phyloP scores from a whole-genome alignment of 2,888 invertebrate species.

The Trichogramma dendrolimi region DNA sequence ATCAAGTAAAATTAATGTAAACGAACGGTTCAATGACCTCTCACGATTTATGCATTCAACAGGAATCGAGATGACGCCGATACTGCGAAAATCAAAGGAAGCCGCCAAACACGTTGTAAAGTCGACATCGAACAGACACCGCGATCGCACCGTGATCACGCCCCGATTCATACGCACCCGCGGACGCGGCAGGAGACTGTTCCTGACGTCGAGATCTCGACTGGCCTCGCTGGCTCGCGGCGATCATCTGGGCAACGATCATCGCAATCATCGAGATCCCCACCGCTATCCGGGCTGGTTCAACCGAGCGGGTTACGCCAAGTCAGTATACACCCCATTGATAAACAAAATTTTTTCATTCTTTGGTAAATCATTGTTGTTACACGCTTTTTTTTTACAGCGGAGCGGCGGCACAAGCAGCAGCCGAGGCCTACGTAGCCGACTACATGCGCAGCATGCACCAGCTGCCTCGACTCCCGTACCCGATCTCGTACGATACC shows the following conservation, averaged over 20 bases:
- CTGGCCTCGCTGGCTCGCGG: slow-evolving; percentile 52
- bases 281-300: slow-evolving; percentile 47
- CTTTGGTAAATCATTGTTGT: neutral
- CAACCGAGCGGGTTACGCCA: slow-evolving; percentile 46
- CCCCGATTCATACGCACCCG: slow-evolving; percentile 47
- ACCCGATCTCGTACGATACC: slow-evolving; percentile 64
- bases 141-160: slow-evolving; percentile 38
- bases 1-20: slow-evolving; percentile 5
- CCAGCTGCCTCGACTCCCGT: slow-evolving; percentile 79
- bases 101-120: slow-evolving; percentile 64
- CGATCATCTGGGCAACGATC: slow-evolving; percentile 43
- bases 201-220: slow-evolving; percentile 63
- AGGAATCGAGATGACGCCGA: slow-evolving; percentile 79
- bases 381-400: slow-evolving; percentile 43
- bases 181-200: slow-evolving; percentile 58
- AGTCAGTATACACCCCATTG: slow-evolving; percentile 35
- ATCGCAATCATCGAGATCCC: slow-evolving; percentile 45
- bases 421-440: slow-evolving; percentile 81
- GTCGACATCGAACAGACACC: slow-evolving; percentile 51
- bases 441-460: slow-evolving; percentile 88
- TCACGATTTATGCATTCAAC: slow-evolving; percentile 12
- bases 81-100: slow-evolving; percentile 80
- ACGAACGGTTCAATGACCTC: neutral
- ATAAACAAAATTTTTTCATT: slow-evolving; percentile 2
- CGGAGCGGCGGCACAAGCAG: slow-evolving; percentile 57